Base-by-base conservation (phyloP, 2,888 invertebrate genomes). In the Laspeyria flexula region DNA sequence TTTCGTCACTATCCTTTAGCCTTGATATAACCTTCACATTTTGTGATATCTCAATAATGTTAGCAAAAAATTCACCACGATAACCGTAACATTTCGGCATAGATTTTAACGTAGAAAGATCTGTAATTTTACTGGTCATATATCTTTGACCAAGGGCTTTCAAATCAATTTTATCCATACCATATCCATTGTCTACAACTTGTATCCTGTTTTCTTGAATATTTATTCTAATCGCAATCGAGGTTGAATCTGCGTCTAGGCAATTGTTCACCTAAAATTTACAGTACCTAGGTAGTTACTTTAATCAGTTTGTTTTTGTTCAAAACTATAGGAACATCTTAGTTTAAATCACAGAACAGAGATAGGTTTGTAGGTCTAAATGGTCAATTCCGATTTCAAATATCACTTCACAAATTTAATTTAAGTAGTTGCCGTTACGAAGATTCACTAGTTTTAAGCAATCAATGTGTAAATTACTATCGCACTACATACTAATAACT, bases 141-240 rank as follows among this genome's bases (percentile, higher is more conserved):
- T 95, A 93, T 59, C 94, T 93, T 61, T 89, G 81, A 10, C 95
- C 96, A 39, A 96, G 73, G 16, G 84, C 59, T 38, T 89, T 74
- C 53, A 96, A 87, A 73, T 95, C 93, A 18, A 83, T 71, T 65
- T 86, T 81, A 1, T 83, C 65, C 23, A 97, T 94, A 1, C 97
- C 97, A 64, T 60, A 67, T 1, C 97, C 97, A 88, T 97, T 96
- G 77, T 97, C 97, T 30, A 96, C 92, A 4, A 97, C 95, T 93
- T 96, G 96, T 60, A 97, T 91, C 61, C 91, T 93, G 67, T 92
- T 93, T 55, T 93, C 90, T 47, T 86, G 76, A 18, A 95, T 81
- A 78, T 96, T 89, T 16, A 96, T 77, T 71, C 96, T 90, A 43
- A 96, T 90, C 13, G 96, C 96, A 48, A 97, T 93, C 16, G 95